Evolutionary conservation across 2,888 invertebrate genomes (phyloP).

Genomic region (Drosophila percnosoma): DNA sequence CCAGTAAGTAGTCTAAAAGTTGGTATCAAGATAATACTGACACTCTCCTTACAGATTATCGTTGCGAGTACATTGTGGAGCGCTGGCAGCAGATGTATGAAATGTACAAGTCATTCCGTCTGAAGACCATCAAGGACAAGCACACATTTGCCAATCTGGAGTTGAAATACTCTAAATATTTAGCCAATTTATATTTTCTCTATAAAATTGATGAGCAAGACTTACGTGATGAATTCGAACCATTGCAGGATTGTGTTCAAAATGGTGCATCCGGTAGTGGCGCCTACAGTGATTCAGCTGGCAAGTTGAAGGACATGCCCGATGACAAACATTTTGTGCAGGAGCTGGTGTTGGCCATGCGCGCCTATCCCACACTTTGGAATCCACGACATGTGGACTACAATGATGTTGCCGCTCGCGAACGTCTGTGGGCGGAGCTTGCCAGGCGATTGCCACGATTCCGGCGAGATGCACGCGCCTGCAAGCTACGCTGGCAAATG

Average conservation of each 20-base stretch:
- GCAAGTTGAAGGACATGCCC: slow-evolving; percentile 76
- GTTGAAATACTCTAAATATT: slow-evolving; percentile 81
- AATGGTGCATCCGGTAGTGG: slow-evolving; percentile 3
- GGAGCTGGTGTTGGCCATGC: slow-evolving; percentile 70
- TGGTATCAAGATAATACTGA: neutral
- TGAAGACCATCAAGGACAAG: slow-evolving; percentile 79
- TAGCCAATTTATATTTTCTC: slow-evolving; percentile 80
- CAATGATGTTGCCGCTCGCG: slow-evolving; percentile 71
- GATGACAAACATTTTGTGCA: slow-evolving; percentile 79
- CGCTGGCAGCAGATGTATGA: slow-evolving; percentile 82
- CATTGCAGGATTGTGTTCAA: slow-evolving; percentile 69
- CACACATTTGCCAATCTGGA: slow-evolving; percentile 73
- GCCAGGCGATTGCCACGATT: slow-evolving; percentile 68
- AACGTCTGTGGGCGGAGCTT: slow-evolving; percentile 77
- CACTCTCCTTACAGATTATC: slow-evolving; percentile 50
- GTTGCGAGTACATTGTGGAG: slow-evolving; percentile 75
- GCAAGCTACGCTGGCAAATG: slow-evolving; percentile 82
- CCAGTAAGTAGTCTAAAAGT: slow-evolving; percentile 52
- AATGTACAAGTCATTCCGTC: slow-evolving; percentile 82
- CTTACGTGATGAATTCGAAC: slow-evolving; percentile 75
- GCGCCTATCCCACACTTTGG: slow-evolving; percentile 78
- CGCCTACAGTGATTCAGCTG: slow-evolving; percentile 9
- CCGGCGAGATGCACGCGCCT: slow-evolving; percentile 70
- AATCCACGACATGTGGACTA: slow-evolving; percentile 71
- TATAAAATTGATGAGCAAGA: slow-evolving; percentile 82